Percentiles rank a stretch among this genome's conserved stretches.
Conservation (phyloP, 2,113 vertebrate genomes). For the Tachuris rubrigastra region DNA sequence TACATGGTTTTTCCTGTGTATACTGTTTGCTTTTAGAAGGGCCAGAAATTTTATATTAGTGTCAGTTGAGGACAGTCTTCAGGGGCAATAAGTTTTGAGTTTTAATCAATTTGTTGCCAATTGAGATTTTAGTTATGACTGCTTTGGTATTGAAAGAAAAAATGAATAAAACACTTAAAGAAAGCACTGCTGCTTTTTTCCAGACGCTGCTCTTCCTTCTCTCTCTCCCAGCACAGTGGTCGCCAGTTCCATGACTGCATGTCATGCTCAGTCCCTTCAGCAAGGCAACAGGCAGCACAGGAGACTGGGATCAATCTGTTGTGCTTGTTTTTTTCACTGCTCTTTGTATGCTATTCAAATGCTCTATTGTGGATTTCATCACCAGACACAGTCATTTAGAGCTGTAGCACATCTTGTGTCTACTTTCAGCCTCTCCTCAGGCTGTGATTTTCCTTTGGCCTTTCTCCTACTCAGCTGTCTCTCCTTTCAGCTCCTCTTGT, state of each 20-base stretch:
- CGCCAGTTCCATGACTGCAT: background rate
- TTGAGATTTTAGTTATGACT: background rate
- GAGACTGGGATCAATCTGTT: background rate
- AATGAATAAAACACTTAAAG: background rate
- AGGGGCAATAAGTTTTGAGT: background rate
- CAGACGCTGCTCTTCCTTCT: background rate
- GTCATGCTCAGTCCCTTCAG: background rate
- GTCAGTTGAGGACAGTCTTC: background rate
- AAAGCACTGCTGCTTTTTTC: background rate
- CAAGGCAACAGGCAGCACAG: background rate
- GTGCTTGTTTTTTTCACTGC: background rate
- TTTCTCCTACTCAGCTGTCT: background rate
- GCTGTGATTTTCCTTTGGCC: background rate
- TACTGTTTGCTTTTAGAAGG: background rate
- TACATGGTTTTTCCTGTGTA: background rate
- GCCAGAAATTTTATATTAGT: background rate
- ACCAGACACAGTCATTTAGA: background rate
- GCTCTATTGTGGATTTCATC: background rate
- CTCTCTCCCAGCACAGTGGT: background rate
- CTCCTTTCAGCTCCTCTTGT: background rate
- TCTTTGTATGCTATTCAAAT: background rate
- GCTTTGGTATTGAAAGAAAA: background rate
- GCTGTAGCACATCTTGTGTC: background rate
- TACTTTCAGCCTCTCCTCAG: background rate
- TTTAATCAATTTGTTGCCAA: background rate